Percentiles rank a stretch among this genome's conserved stretches.
These are phyloP conservation scores for Zophobas morio DNA, from an alignment of 1,140 invertebrate species.

Conservation along the genomic window DNA sequence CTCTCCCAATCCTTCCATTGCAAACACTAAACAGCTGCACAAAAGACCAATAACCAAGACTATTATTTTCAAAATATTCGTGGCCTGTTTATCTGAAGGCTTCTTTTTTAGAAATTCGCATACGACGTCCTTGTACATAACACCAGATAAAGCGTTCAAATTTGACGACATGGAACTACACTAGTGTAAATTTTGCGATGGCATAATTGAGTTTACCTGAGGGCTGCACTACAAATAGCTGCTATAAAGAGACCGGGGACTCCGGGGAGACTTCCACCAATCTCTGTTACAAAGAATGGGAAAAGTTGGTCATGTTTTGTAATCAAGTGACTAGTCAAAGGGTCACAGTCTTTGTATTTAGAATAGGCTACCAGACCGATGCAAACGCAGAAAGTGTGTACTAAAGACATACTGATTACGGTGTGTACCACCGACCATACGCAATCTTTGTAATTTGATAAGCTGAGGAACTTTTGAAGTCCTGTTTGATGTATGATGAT, in stretches of 20 bases:
- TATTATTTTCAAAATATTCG: no score
- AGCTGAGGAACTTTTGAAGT: constrained; percentile 75
- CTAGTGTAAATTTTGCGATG: neutral
- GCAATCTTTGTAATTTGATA: constrained; percentile 69
- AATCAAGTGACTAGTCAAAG: constrained; percentile 72
- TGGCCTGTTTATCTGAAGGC: no score
- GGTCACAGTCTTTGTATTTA: constrained; percentile 81
- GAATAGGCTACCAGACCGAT: constrained; percentile 83
- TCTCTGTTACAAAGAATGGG: constrained; percentile 72
- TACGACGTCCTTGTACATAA: no score
- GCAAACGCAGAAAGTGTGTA: constrained; percentile 69
- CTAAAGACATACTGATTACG: constrained; percentile 67
- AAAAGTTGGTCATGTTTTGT: constrained; percentile 69
- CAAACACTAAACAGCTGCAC: constrained; percentile 71
- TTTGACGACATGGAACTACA: constrained; percentile 76
- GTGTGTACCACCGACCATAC: constrained; percentile 68
- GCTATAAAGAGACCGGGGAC: constrained; percentile 77
- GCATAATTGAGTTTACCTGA: constrained; percentile 70
- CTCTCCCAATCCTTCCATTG: constrained; percentile 73
- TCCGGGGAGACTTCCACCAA: constrained; percentile 69
- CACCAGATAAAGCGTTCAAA: constrained; percentile 74
- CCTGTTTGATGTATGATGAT: constrained; percentile 74
- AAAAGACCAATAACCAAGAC: no score
- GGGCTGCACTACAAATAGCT: constrained; percentile 77
- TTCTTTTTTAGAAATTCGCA: no score